Evolutionary conservation across 2,113 vertebrate species (phyloP).

Genomic region (Barnardius zonarius): DNA sequence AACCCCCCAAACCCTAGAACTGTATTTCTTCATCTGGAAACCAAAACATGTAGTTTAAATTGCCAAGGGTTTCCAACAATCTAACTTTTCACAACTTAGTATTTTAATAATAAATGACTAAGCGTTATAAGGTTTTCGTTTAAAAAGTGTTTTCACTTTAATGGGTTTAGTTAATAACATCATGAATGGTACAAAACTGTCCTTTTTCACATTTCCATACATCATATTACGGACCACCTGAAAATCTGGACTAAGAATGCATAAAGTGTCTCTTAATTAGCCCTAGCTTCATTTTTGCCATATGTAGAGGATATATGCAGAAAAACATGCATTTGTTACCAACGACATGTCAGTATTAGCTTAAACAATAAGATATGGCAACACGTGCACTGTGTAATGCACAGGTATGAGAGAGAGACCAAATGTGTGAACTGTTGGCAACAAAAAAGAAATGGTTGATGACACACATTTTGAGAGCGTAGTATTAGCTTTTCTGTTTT

Average conservation of each 20-base stretch:
- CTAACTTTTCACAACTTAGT: not conserved
- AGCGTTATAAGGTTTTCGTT: constrained; percentile 73
- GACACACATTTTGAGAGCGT: constrained; percentile 49
- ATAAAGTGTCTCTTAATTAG: constrained; percentile 71
- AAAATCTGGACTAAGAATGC: constrained; percentile 76
- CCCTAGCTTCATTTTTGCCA: constrained; percentile 65
- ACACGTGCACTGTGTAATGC: constrained; percentile 39
- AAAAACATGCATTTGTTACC: constrained; percentile 74
- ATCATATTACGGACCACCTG: constrained; percentile 75
- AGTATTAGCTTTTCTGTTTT: constrained; percentile 57
- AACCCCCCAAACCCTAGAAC: not conserved
- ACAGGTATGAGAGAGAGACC: constrained; percentile 42
- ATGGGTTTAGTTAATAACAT: constrained; percentile 82
- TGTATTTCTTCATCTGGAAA: not conserved
- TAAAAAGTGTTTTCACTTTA: constrained; percentile 80
- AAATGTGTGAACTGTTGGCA: constrained; percentile 50
- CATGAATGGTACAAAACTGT: constrained; percentile 80
- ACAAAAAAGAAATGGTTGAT: constrained; percentile 38
- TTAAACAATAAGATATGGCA: constrained; percentile 62
- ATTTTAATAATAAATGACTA: constrained; percentile 55
- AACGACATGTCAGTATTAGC: constrained; percentile 55
- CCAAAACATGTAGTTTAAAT: not conserved
- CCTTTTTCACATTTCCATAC: constrained; percentile 80
- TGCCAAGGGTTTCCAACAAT: not conserved
- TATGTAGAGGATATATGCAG: constrained; percentile 58